Evolutionary conservation across 2,113 vertebrate species (phyloP), one percentile per base, ranked within the genome.

Genomic region (Takifugu bimaculatus): DNA sequence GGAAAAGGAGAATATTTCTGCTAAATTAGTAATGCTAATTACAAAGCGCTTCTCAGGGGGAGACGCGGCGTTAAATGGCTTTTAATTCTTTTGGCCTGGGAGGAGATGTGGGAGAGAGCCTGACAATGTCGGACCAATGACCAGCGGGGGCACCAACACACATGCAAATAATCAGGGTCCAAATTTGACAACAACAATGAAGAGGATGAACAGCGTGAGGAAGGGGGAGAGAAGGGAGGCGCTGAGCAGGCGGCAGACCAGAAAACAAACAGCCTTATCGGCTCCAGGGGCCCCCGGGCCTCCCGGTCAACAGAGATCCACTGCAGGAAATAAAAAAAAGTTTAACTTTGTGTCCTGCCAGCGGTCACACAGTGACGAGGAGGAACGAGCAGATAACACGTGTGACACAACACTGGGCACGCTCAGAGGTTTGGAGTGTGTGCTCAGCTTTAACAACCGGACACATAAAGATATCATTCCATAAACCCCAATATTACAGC

Each of bases 1-100:
- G 74, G 80, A 88, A 87, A 20, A 84, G 83, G 69, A 68, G 88
- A 88, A 88, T 86, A 88, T 88, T 91, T 91, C 87, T 85, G 86
- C 89, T 91, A 89, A 91, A 91, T 91, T 92, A 90, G 87, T 89
- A 86, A 89, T 91, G 89, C 85, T 90, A 90, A 91, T 91, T 90
- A 89, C 89, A 86, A 85, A 71, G 79, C 81, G 77, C 75, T 70
- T 89, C 88, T 90, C 84, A 51, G 69, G 83, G 77, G 82, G 86
- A 82, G 82, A 74, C 78, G 70, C 60, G 49, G 64, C 71, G 66
- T 84, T 90, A 89, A 91, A 91, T 87, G 82, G 87, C 87, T 91
- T 91, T 92, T 88, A 91, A 92, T 91, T 89, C 75, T 77, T 87
- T 84, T 82, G 52, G 85, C 89, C 79, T 88, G 83, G 84, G 85